These are phyloP conservation scores for Chaenodraco wilsoni DNA, from an alignment of 2,797 vertebrate species.

Conservation along the genomic window DNA sequence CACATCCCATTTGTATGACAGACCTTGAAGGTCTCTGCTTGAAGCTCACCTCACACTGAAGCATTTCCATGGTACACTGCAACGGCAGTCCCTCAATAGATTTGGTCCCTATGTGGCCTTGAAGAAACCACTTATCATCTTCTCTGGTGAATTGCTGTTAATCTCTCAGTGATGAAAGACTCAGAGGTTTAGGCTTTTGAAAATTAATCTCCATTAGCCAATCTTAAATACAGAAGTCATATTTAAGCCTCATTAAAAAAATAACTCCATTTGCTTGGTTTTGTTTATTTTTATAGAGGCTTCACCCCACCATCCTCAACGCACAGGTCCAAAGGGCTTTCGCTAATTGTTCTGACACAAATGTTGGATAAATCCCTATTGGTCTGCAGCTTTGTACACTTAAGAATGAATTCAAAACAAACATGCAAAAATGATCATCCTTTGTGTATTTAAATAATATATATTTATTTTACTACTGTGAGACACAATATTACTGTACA, in stretches of 20 bases:
- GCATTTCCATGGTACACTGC: conserved; percentile 47
- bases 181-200: conserved; percentile 52
- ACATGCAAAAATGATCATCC: conserved; percentile 24
- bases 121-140: conserved; percentile 52
- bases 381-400: conserved; percentile 10
- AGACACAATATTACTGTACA: conserved; percentile 1
- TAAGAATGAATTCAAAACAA: conserved; percentile 32
- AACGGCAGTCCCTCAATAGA: conserved; percentile 39
- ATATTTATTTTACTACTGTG: background rate
- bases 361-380: conserved; percentile 43
- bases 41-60: conserved; percentile 51
- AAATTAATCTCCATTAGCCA: conserved; percentile 73
- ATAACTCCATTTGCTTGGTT: conserved; percentile 58
- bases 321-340: conserved; percentile 40
- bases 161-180: conserved; percentile 60
- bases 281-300: conserved; percentile 57
- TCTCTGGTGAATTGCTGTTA: conserved; percentile 58
- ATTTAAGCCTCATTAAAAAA: conserved; percentile 69
- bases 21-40: conserved; percentile 57
- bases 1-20: conserved; percentile 47
- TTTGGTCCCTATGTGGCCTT: conserved; percentile 37
- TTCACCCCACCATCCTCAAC: conserved; percentile 42
- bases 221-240: conserved; percentile 65
- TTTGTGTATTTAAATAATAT: conserved; percentile 27
- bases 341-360: conserved; percentile 57